phyloP scores from a whole-genome alignment of 2,797 vertebrate genomes.

The Enteromius treurensis region DNA sequence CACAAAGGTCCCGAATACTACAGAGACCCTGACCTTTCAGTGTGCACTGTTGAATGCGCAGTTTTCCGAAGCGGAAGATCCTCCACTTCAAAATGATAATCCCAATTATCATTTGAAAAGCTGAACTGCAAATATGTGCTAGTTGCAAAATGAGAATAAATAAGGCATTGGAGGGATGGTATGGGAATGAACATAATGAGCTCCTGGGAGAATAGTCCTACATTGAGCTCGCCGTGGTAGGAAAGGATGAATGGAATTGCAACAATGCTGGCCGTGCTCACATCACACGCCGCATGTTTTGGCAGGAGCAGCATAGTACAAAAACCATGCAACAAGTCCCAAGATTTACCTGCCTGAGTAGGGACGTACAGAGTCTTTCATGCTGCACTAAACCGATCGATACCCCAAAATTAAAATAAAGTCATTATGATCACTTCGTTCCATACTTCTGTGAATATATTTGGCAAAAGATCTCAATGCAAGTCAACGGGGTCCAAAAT shows the following conservation, averaged over 20 bases:
- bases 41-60: constrained; percentile 54
- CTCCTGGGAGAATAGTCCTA: constrained; percentile 68
- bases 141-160: constrained; percentile 62
- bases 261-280: constrained; percentile 58
- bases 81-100: constrained; percentile 72
- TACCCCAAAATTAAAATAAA: not conserved
- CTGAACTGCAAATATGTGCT: constrained; percentile 69
- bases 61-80: constrained; percentile 62
- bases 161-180: constrained; percentile 63
- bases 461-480: not conserved
- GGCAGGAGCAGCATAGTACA: constrained; percentile 63
- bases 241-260: constrained; percentile 64
- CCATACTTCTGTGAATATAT: not conserved
- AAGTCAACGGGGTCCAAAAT: not conserved
- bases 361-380: not conserved
- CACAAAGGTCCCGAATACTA: constrained; percentile 71
- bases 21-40: constrained; percentile 76
- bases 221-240: constrained; percentile 60
- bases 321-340: constrained; percentile 50
- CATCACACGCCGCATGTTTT: constrained; percentile 56
- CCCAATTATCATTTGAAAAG: constrained; percentile 75
- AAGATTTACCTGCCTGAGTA: constrained; percentile 68
- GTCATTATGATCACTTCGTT: not conserved
- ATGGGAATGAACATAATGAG: constrained; percentile 74
- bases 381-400: not conserved